Base-by-base conservation (phyloP, 2,797 vertebrate genomes). In the Typhlichthys subterraneus region DNA sequence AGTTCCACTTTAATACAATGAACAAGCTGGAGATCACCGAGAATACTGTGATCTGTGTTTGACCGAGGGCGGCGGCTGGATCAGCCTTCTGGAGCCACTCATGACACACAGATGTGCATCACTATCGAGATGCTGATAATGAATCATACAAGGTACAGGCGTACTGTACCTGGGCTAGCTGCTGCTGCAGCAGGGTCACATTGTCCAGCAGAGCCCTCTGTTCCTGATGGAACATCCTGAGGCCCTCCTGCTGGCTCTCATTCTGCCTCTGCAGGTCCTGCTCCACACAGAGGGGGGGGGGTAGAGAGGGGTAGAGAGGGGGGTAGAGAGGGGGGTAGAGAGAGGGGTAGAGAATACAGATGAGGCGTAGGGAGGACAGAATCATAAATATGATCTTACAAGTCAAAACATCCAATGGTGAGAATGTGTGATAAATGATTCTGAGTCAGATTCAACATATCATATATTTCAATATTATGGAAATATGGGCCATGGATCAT, bases 251-350 rank as follows among this genome's bases (percentile, higher is more conserved):
- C 61, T 98, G 85, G 56, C 86, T 93, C 72, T 96, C 95, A 45
- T 98, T 99, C 89, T 98, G 94, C 72, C 85, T 79, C 83, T 97
- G 95, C 73, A 99, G 57, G 52, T 95, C 97, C 98, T 99, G 48
- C 29, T 67, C 68, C 53, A 67, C 11, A 53, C 47, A 62, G 2
- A 57, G 5, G n/a, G n/a, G n/a, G n/a, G n/a, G n/a, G n/a, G n/a
- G n/a, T n/a, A n/a, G n/a, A 54, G 31, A 4, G 11, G 1, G 51
- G 5, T 47, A 48, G 70, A 29, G 31, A 54, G 17, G 1, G 17
- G 1, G 17, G 1, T 1, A 19, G 17, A 19, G 17, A 2, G 19
- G 2, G 19, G 19, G 19, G 19, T 2, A 42, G 9, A 42, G 51
- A 54, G 31, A 4, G 11, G 1, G 51, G 5, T 47, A 48, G 70